A percentile compares a stretch with the other conserved stretches of the same genome.
These are phyloP conservation scores for Callyntrura sp. DNA, from an alignment of 2,888 invertebrate genomes.

Conservation along the genomic window DNA sequence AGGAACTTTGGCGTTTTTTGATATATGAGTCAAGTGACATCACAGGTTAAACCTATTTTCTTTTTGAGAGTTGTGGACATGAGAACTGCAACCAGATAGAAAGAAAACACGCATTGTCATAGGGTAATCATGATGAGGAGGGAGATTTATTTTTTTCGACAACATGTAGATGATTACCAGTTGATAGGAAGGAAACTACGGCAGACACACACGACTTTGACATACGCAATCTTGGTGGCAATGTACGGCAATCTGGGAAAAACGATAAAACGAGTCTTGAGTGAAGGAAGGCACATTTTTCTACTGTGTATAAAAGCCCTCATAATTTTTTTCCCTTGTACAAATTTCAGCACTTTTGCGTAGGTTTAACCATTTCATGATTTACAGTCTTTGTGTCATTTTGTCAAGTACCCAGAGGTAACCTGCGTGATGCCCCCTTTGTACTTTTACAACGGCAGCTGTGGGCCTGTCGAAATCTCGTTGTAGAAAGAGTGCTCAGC, in stretches of 20 bases:
- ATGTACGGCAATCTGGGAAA: not conserved
- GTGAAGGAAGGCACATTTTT: conserved; percentile 47
- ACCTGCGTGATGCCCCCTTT: conserved; percentile 51
- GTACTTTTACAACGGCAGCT: not conserved
- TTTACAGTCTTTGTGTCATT: conserved; percentile 69
- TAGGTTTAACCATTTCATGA: conserved; percentile 35
- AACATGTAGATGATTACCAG: not conserved
- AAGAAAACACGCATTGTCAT: not conserved
- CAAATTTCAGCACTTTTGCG: not conserved
- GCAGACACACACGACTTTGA: not conserved
- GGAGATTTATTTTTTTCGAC: not conserved
- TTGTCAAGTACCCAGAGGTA: conserved; percentile 46
- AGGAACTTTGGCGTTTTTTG: conserved; percentile 24
- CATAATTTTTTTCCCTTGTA: too few relatives aligned
- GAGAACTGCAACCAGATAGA: conserved; percentile 2
- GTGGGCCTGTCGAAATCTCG: conserved; percentile 11
- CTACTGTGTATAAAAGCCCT: not conserved
- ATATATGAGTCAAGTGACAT: conserved; percentile 46
- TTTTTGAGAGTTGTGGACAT: conserved; percentile 1
- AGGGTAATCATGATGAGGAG: not conserved
- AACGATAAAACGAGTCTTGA: not conserved
- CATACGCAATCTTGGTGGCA: not conserved
- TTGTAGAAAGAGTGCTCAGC: not conserved
- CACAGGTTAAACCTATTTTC: conserved; percentile 28
- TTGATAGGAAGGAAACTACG: conserved; percentile 36